Conservation (phyloP, 2,888 invertebrate genomes). For the Ypsolopha scabrella region DNA sequence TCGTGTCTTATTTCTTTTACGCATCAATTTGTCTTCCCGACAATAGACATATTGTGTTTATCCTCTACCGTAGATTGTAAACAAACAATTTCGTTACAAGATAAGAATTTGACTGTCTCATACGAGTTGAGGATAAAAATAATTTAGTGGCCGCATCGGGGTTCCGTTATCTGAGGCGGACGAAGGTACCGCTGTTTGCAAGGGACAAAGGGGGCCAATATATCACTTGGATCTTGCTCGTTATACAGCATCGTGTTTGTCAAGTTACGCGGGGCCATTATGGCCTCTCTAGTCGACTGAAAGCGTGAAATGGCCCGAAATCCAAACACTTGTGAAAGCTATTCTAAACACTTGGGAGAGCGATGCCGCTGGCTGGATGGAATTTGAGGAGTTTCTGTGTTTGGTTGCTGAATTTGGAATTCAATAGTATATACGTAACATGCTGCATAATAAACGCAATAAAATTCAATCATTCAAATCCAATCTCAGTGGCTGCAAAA, state of each 20-base stretch:
- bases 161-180: constrained; percentile 36
- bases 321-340: constrained; percentile 12
- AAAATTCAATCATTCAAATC: too few species aligned
- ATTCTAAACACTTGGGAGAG: not conserved
- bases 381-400: not conserved
- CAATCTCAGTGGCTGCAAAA: too few species aligned
- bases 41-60: constrained; percentile 7
- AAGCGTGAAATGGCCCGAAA: constrained; percentile 15
- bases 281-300: constrained; percentile 15
- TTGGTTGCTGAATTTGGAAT: not conserved
- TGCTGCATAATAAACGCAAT: too few species aligned
- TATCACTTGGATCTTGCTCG: constrained; percentile 48
- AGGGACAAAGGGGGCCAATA: constrained; percentile 55
- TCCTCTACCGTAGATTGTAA: constrained; percentile 8
- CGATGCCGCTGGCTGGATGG: too few species aligned
- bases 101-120: constrained; percentile 26
- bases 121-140: constrained; percentile 48
- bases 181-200: constrained; percentile 39
- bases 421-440: not conserved
- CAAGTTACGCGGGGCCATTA: constrained; percentile 36
- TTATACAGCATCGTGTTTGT: constrained; percentile 47
- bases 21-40: constrained; percentile 6
- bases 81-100: constrained; percentile 16
- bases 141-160: constrained; percentile 42
- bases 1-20: constrained; percentile 6